Evolutionary conservation across 2,113 vertebrate species (phyloP).

Genomic region (Callocephalon fimbriatum): DNA sequence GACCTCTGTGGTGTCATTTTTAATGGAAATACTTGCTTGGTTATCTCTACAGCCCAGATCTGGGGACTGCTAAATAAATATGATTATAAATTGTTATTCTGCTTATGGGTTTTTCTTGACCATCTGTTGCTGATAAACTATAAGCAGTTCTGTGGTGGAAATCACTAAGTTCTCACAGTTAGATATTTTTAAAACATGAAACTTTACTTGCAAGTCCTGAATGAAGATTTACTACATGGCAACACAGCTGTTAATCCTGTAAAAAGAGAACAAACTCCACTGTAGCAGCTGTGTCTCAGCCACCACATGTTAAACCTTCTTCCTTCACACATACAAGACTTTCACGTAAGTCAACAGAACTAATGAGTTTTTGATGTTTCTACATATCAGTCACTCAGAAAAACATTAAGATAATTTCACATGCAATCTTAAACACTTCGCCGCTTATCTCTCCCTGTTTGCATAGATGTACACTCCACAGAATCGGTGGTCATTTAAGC

Average conservation of each 20-base stretch:
- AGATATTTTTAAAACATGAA: not conserved
- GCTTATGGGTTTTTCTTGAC: not conserved
- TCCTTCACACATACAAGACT: fast-evolving
- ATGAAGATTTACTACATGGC: not conserved
- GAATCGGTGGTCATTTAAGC: not conserved
- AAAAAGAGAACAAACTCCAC: not conserved
- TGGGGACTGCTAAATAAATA: not conserved
- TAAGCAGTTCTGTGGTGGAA: not conserved
- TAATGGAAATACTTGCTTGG: not conserved
- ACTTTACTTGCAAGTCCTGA: not conserved
- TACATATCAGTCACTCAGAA: not conserved
- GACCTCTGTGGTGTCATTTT: not conserved
- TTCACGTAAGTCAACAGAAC: not conserved
- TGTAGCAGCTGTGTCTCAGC: not conserved
- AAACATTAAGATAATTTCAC: not conserved
- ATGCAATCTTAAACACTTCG: not conserved
- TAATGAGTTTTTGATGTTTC: not conserved
- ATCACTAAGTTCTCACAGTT: not conserved
- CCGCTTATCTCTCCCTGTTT: not conserved
- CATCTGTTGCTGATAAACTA: not conserved
- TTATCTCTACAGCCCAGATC: not conserved
- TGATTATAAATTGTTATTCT: fast-evolving
- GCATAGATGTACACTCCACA: fast-evolving
- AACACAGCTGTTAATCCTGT: not conserved
- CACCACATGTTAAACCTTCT: fast-evolving